phyloP scores from a whole-genome alignment of 1,140 invertebrate genomes.

The Propsilocerus akamusi region DNA sequence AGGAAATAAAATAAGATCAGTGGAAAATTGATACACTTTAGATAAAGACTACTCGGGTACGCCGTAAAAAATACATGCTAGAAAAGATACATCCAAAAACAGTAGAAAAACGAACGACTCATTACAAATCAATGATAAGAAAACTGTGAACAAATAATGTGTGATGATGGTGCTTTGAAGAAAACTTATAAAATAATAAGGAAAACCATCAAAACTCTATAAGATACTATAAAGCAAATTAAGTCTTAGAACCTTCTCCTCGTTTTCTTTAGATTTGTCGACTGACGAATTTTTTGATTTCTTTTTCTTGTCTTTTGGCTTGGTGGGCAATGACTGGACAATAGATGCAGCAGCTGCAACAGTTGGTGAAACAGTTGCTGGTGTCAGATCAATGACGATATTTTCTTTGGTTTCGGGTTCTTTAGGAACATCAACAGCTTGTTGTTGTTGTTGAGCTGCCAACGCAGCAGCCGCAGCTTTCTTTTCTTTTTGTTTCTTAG shows the following conservation, averaged over 20 bases:
- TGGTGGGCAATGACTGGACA: no score
- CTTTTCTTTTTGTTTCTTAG: not conserved
- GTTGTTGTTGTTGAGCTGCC: not conserved
- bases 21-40: not conserved
- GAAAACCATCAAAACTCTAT: no score
- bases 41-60: slow-evolving; percentile 9
- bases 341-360: not conserved
- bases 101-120: not conserved
- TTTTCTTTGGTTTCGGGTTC: not conserved
- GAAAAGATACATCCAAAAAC: not conserved
- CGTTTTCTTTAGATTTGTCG: no score
- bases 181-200: no score
- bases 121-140: not conserved
- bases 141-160: not conserved
- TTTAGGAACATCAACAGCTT: not conserved
- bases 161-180: not conserved
- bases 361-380: not conserved
- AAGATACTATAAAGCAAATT: no score
- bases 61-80: slow-evolving; percentile 12
- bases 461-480: not conserved
- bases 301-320: not conserved
- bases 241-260: no score
- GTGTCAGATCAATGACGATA: not conserved
- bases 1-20: not conserved
- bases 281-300: not conserved